These are phyloP conservation scores for Cydia amplana DNA, from an alignment of 1,140 invertebrate species.

Conservation along the genomic window DNA sequence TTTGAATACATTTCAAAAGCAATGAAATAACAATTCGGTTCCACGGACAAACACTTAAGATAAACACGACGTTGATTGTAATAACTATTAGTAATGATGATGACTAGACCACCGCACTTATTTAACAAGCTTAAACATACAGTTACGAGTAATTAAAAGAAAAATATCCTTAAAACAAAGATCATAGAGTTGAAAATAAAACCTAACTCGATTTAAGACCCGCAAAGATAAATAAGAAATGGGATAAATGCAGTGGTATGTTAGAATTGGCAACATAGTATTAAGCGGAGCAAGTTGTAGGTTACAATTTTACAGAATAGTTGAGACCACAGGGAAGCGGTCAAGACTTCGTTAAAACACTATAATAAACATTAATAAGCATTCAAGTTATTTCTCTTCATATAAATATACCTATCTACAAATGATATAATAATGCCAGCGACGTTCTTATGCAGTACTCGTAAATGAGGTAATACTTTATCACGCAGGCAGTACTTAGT, in stretches of 20 bases:
- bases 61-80: slow-evolving; percentile 43
- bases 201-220: background rate
- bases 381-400: background rate
- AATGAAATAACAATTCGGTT: background rate
- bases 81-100: slow-evolving; percentile 49
- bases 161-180: background rate
- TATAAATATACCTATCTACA: background rate
- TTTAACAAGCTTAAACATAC: background rate
- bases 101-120: slow-evolving; percentile 41
- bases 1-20: background rate
- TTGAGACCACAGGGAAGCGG: slow-evolving; percentile 13
- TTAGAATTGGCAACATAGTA: slow-evolving; percentile 16
- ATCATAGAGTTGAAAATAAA: background rate
- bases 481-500: no score
- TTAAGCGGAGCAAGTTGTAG: slow-evolving; percentile 1
- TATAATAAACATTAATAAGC: slow-evolving; percentile 3
- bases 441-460: background rate
- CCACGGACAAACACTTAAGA: slow-evolving; percentile 42
- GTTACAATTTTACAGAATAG: background rate
- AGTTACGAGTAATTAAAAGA: background rate
- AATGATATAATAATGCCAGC: background rate
- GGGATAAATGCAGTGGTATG: background rate
- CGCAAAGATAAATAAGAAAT: slow-evolving; percentile 7
- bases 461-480: no score
- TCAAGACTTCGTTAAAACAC: slow-evolving; percentile 5